Percentiles rank a stretch among this genome's conserved stretches.
phyloP scores from a whole-genome alignment of 2,888 invertebrate genomes.

The Drosophila buzzatii region DNA sequence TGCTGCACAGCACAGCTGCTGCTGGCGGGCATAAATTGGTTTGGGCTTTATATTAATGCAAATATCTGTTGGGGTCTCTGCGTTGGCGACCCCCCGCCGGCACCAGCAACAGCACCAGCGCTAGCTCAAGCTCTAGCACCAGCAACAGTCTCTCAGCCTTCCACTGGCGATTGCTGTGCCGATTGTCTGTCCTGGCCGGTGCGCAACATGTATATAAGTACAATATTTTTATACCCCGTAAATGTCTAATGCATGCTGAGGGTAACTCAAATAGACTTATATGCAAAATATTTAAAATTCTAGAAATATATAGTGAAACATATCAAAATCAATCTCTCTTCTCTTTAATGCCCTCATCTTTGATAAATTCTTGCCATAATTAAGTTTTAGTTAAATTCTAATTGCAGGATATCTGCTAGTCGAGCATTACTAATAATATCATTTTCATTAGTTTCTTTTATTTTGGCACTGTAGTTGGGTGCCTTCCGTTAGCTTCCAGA shows the following conservation, averaged over 20 bases:
- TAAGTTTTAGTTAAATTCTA: no score
- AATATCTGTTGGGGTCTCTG: conserved; percentile 73
- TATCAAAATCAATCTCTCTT: not conserved
- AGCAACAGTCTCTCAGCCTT: conserved; percentile 21
- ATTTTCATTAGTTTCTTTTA: conserved; percentile 32
- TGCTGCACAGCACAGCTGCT: conserved; percentile 47
- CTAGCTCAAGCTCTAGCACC: not conserved
- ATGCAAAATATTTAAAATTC: not conserved
- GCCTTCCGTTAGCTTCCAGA: conserved; percentile 68
- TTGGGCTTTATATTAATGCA: conserved; percentile 79
- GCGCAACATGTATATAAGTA: conserved; percentile 34
- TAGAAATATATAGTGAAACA: not conserved
- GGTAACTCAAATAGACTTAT: not conserved
- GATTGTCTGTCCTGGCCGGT: conserved; percentile 55
- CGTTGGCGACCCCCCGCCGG: conserved; percentile 74
- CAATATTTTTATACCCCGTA: conserved; percentile 36
- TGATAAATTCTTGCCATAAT: not conserved
- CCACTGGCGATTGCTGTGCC: conserved; percentile 49
- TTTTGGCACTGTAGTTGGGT: conserved; percentile 43
- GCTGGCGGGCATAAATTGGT: conserved; percentile 79
- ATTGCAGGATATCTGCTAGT: conserved; percentile 15
- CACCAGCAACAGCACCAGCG: conserved; percentile 15
- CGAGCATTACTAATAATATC: not conserved
- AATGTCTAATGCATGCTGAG: not conserved
- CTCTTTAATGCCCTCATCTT: not conserved